Evolutionary conservation across 2,888 invertebrate species (phyloP), one percentile per base, ranked within the genome.

Genomic region (Drosophila multiciliata): DNA sequence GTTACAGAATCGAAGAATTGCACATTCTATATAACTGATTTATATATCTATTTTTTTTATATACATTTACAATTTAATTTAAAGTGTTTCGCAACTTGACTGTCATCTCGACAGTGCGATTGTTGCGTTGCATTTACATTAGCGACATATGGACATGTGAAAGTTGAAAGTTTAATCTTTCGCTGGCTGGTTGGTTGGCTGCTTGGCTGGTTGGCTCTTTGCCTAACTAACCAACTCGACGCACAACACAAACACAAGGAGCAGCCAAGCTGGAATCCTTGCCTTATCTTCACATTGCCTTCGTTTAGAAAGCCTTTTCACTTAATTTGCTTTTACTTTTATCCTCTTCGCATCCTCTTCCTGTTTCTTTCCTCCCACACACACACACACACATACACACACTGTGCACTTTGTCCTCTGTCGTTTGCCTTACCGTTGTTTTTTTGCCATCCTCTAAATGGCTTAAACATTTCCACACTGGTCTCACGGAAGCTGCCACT

Each of bases 261-360:
- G 40, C 60, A 42, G 60, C 23, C 45, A 23, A 40, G 57, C 54
- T 36, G 63, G 29, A 63, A 15, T 45, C 20, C 54, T 55, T 42
- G 62, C 26, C 73, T 54, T 54, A 54, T 54, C 54, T 20, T 20
- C 62, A 23, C 77, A 73, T 42, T 42, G 68, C 52, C 58, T 62
- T 71, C 63, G 67, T 67, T 62, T 73, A 12, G 50, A 78, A 69
- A 72, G 61, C 59, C 64, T 58, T 66, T 81, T 84, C 82, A 72
- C 75, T 83, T 87, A 84, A 82, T 84, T 87, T 82, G 79, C 69
- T 68, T 72, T 66, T 59, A 70, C 66, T 17, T 38, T 38, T 20
- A 45, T 38, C 36, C 58, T 35, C 26, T 26, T 49, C 32, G 8
- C 15, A 20, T n/a, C 6, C 17, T n/a, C 23, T 20, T 48, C 17